Evolutionary conservation across 2,888 invertebrate species (phyloP).

Genomic region (Serrognathus titanus): DNA sequence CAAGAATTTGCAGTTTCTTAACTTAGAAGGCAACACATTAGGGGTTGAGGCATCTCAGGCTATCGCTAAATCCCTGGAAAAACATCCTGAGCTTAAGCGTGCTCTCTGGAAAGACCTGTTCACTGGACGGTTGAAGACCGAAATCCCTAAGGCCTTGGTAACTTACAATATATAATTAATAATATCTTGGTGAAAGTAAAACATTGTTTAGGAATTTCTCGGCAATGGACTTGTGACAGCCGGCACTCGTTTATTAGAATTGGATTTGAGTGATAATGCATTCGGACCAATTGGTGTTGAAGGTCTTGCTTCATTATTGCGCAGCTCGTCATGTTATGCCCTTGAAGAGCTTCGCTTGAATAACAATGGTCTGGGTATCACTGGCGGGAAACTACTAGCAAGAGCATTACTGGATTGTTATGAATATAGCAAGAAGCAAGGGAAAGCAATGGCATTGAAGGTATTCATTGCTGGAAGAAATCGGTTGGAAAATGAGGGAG

Average conservation of each 20-base stretch:
- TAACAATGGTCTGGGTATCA: conserved; percentile 92
- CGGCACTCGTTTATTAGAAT: conserved; percentile 71
- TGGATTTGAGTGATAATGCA: conserved; percentile 96
- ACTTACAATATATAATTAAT: conserved; percentile 28
- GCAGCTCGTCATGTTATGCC: conserved; percentile 79
- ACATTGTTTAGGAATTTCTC: conserved; percentile 56
- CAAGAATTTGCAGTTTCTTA: conserved; percentile 66
- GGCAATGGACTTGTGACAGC: conserved; percentile 80
- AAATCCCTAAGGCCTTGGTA: conserved; percentile 90
- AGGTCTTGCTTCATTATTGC: conserved; percentile 78
- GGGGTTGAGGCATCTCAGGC: conserved; percentile 86
- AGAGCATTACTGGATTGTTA: conserved; percentile 69
- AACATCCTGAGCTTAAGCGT: conserved; percentile 72
- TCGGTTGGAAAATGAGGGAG: conserved; percentile 91
- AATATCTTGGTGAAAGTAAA: not conserved
- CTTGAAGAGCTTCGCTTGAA: conserved; percentile 81
- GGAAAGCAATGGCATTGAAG: conserved; percentile 69
- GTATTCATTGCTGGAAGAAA: conserved; percentile 92
- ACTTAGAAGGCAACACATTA: conserved; percentile 89
- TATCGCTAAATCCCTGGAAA: conserved; percentile 75
- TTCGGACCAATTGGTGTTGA: conserved; percentile 93
- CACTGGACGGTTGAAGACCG: conserved; percentile 89
- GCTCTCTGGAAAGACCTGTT: conserved; percentile 97
- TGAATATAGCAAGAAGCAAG: conserved; percentile 60
- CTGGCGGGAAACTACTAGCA: conserved; percentile 82